A percentile compares a stretch with the other conserved stretches of the same genome.
Conservation (phyloP, 1,140 invertebrate species). For the Aricia agestis region DNA sequence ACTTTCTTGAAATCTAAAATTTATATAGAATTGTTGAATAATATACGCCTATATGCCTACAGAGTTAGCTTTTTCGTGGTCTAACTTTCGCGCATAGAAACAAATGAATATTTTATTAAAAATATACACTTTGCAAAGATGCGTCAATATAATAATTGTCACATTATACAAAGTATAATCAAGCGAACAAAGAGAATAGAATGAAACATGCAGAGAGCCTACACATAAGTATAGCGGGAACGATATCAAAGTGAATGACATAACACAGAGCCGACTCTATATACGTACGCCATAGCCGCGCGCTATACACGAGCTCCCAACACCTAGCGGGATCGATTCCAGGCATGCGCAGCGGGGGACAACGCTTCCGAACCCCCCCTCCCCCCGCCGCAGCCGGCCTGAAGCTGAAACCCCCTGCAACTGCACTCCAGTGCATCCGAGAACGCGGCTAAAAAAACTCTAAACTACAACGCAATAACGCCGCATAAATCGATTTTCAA, state of each 20-base stretch:
- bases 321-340: conserved; percentile 68
- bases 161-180: conserved; percentile 4
- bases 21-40: too few species aligned
- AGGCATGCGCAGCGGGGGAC: conserved; percentile 40
- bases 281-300: conserved; percentile 34
- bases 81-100: not conserved
- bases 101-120: not conserved
- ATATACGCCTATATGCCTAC: too few species aligned
- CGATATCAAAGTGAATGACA: conserved; percentile 71
- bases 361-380: conserved; percentile 36
- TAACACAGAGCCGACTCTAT: conserved; percentile 50
- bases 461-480: conserved; percentile 41
- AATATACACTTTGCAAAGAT: not conserved
- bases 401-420: conserved; percentile 59
- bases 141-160: conserved; percentile 3
- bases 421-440: conserved; percentile 70
- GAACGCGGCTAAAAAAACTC: conserved; percentile 58
- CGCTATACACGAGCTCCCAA: conserved; percentile 44
- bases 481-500: conserved; percentile 24
- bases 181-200: conserved; percentile 18
- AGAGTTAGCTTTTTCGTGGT: too few species aligned
- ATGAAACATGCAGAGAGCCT: conserved; percentile 17
- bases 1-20: too few species aligned
- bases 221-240: conserved; percentile 28
- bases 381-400: conserved; percentile 19